Percentiles rank a stretch among this genome's conserved stretches.
phyloP scores from a whole-genome alignment of 2,888 invertebrate genomes.

The Drosophila subsilvestris region DNA sequence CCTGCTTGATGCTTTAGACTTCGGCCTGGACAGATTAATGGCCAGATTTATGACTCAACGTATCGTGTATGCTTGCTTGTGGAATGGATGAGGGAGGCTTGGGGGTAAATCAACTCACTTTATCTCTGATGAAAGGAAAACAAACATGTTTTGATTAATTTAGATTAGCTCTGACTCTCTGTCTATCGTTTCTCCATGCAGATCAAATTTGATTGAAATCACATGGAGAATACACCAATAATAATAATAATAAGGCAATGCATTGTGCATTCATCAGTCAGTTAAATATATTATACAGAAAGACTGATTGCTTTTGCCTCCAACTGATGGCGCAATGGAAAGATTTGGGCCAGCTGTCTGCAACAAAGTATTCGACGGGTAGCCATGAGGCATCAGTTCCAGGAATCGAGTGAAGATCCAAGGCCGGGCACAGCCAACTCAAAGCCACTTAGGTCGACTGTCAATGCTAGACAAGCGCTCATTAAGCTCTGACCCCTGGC shows the following conservation, averaged over 20 bases:
- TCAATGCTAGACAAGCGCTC: constrained; percentile 71
- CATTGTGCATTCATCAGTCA: constrained; percentile 17
- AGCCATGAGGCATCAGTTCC: constrained; percentile 22
- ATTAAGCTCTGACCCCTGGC: constrained; percentile 71
- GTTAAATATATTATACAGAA: background rate
- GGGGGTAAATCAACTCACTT: background rate
- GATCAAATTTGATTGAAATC: background rate
- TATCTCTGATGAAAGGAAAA: background rate
- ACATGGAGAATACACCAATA: background rate
- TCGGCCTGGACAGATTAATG: constrained; percentile 60
- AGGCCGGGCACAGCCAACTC: constrained; percentile 29
- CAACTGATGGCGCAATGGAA: background rate
- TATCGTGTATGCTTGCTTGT: too few relatives aligned
- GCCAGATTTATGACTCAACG: constrained; percentile 20
- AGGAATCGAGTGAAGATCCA: constrained; percentile 42
- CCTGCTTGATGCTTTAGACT: constrained; percentile 35
- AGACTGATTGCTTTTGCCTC: constrained; percentile 6
- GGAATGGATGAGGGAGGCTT: background rate
- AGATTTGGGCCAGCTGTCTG: constrained; percentile 27
- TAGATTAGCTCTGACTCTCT: background rate
- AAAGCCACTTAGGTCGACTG: constrained; percentile 68
- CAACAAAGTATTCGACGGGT: constrained; percentile 18
- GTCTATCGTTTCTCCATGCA: background rate
- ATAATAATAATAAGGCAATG: background rate
- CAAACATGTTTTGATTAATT: background rate